A percentile compares a stretch with the other conserved stretches of the same genome.
These are phyloP conservation scores for Odontothrips loti DNA, from an alignment of 2,888 invertebrate genomes.

Conservation along the genomic window DNA sequence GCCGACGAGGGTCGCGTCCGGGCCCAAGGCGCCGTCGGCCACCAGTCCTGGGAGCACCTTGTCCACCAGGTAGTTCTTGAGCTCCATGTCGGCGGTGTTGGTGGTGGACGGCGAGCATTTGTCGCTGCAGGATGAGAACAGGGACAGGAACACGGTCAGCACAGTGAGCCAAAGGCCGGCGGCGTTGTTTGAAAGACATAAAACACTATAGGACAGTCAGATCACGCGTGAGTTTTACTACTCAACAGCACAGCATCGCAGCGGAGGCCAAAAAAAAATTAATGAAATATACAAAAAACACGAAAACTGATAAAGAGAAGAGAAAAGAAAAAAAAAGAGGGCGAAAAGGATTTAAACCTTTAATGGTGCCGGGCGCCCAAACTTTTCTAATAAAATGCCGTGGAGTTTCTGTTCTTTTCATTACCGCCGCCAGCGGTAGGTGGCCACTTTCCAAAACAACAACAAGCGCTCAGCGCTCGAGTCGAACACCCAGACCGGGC, in stretches of 20 bases:
- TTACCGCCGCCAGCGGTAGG: too few relatives aligned
- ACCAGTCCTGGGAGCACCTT: not conserved
- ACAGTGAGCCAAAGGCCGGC: too few relatives aligned
- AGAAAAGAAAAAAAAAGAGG: not conserved
- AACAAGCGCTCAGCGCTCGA: too few relatives aligned
- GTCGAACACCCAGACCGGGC: too few relatives aligned
- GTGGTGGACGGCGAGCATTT: not conserved
- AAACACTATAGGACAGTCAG: too few relatives aligned
- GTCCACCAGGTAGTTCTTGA: not conserved
- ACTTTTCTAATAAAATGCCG: slow-evolving; percentile 8
- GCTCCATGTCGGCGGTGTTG: not conserved
- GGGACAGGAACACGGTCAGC: too few relatives aligned
- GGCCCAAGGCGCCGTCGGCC: not conserved
- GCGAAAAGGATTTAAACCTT: not conserved
- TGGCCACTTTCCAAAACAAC: too few relatives aligned
- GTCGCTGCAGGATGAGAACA: not conserved
- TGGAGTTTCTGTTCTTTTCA: not conserved
- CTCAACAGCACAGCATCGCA: not conserved
- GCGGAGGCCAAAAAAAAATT: not conserved
- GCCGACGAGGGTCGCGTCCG: not conserved
- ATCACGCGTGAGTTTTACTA: too few relatives aligned
- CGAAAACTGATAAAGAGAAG: not conserved
- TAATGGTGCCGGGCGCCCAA: not conserved
- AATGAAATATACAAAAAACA: not conserved
- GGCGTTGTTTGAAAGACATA: too few relatives aligned